Conservation (phyloP, 2,797 vertebrate genomes). For the Orestias chungarensis region DNA sequence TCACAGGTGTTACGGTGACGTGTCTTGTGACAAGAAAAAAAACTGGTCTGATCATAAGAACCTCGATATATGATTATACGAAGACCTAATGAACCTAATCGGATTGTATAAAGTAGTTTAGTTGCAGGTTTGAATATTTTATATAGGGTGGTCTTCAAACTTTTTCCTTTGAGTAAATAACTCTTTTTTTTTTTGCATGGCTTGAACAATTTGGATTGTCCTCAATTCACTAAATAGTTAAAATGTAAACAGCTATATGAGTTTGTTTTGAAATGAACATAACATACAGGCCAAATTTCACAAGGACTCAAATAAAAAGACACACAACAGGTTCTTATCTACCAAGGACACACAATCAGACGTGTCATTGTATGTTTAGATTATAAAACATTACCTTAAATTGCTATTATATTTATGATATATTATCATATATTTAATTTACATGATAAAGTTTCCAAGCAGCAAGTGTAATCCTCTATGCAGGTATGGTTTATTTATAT, state of each 20-base stretch:
- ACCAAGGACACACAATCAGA: background rate
- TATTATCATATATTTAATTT: too few relatives aligned
- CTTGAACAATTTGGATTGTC: background rate
- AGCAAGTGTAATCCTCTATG: too few relatives aligned
- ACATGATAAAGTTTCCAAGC: too few relatives aligned
- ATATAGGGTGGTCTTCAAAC: background rate
- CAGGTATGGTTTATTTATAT: too few relatives aligned
- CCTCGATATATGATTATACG: too few relatives aligned
- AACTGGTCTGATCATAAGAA: too few relatives aligned
- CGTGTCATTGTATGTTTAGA: background rate
- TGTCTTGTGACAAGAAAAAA: too few relatives aligned
- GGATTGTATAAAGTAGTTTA: slow-evolving; percentile 20
- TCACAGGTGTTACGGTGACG: too few relatives aligned
- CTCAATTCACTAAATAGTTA: background rate
- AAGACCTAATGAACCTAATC: too few relatives aligned
- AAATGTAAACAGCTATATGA: background rate
- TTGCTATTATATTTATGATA: too few relatives aligned
- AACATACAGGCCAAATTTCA: background rate
- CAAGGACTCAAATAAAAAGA: background rate
- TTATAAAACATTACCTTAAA: too few relatives aligned
- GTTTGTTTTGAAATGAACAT: background rate
- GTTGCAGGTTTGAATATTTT: background rate
- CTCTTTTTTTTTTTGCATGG: background rate
- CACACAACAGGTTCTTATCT: background rate
- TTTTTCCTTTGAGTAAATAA: background rate